Conservation (phyloP, 2,888 invertebrate species). For the Ecliptopera silaceata region DNA sequence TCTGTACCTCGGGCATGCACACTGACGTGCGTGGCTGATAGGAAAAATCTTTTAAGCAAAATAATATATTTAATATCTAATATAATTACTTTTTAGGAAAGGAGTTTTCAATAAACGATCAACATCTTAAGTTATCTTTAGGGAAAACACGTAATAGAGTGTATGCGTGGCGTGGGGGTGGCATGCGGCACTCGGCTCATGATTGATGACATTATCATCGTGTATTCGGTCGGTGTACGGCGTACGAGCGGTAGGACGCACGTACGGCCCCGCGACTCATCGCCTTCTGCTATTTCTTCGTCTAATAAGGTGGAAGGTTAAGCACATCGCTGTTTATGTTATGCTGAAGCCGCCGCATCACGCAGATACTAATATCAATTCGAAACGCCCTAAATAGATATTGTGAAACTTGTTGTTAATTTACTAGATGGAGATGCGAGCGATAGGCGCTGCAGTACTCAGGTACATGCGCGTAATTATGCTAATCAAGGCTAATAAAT, state of each 20-base stretch:
- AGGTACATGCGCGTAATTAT: slow-evolving; percentile 34
- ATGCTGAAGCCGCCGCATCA: neutral
- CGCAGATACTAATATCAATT: neutral
- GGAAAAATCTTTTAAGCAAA: neutral
- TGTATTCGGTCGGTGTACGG: neutral
- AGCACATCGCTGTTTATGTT: neutral
- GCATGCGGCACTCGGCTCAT: neutral
- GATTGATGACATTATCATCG: slow-evolving; percentile 1
- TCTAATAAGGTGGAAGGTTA: neutral
- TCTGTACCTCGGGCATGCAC: slow-evolving; percentile 14
- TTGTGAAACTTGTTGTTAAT: slow-evolving; percentile 9
- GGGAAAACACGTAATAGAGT: neutral
- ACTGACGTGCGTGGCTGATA: slow-evolving; percentile 9
- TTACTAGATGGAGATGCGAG: neutral
- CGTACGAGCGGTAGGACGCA: neutral
- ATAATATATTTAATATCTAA: neutral
- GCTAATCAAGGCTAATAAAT: slow-evolving; percentile 47
- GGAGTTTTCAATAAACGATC: neutral
- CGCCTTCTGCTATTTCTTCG: slow-evolving; percentile 2
- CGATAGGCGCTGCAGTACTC: neutral
- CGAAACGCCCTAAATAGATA: neutral
- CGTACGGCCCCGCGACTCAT: slow-evolving; percentile 2
- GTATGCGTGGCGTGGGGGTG: neutral
- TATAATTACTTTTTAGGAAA: neutral
- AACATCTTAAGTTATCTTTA: neutral